Percentiles rank a stretch among this genome's conserved stretches.
phyloP scores from a whole-genome alignment of 2,113 vertebrate genomes.

The Rhinolophus ferrumequinum region DNA sequence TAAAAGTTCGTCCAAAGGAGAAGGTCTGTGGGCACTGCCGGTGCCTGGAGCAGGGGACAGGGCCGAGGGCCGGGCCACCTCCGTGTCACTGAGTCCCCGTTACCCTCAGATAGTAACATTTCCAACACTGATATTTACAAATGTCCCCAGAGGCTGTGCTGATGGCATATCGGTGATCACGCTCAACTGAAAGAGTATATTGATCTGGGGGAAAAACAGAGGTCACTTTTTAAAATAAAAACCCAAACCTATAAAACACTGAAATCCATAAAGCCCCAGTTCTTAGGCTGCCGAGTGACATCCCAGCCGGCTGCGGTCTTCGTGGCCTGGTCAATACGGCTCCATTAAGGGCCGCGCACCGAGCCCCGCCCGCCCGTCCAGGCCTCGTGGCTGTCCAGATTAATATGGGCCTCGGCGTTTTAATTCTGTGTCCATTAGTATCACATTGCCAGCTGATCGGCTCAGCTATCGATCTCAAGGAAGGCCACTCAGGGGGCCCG shows the following conservation, averaged over 20 bases:
- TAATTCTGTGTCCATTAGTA: conserved; percentile 93
- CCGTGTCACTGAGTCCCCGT: accelerated
- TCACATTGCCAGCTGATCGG: conserved; percentile 91
- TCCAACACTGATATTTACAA: conserved; percentile 20
- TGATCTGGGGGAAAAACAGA: conserved; percentile 82
- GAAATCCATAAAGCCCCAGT: conserved; percentile 88
- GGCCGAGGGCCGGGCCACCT: neutral
- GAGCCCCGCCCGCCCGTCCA: conserved; percentile 83
- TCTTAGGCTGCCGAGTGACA: conserved; percentile 86
- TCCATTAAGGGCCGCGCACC: conserved; percentile 92
- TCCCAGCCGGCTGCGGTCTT: conserved; percentile 90
- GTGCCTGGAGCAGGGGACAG: neutral
- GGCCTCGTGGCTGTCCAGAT: conserved; percentile 87
- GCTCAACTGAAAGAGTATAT: conserved; percentile 84
- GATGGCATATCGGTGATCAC: conserved; percentile 83
- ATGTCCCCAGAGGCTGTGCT: conserved; percentile 49
- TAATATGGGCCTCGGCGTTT: conserved; percentile 90
- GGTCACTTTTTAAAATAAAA: conserved; percentile 7
- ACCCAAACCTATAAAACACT: conserved; percentile 82
- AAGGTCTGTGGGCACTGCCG: accelerated
- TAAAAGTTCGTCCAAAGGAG: neutral
- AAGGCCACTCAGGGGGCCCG: conserved; percentile 82
- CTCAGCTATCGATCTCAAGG: conserved; percentile 89
- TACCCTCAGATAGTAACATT: neutral
- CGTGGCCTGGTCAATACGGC: conserved; percentile 89